Evolutionary conservation across 1,140 invertebrate species (phyloP), one percentile per base, ranked within the genome.

Genomic region (Cyphomyrmex costatus): DNA sequence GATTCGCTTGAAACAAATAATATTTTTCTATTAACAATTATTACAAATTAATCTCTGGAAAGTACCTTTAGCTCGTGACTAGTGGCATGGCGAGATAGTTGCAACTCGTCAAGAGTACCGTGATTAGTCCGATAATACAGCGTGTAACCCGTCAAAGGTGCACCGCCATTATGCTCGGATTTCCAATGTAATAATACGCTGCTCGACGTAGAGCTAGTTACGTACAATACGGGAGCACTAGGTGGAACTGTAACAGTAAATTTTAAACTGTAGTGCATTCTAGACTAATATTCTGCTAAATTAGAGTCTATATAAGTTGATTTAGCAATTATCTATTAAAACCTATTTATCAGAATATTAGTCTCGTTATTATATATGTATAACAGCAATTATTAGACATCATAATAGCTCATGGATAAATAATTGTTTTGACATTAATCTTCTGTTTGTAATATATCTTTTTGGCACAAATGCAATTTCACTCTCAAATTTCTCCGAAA

Each of bases 151-250:
- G 95, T 96, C 53, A 97, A 95, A 4, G 96, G 96, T 6, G 97
- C 96, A 68, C 96, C 97, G n/a, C 97, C 97, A 85, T 96, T 96
- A 82, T 96, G 96, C n/a, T 96, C 96, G 16, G 96, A 91, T 94
- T 97, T 97, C 97, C 97, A 97, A 88, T 97, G 96, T 66, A 97
- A 95, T 16, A 97, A 92, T 78, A 97, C 96, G 91, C 97, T 97
- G 83, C 96, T 96, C 24, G 96, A 97, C 0, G 97, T 97, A 3
- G 97, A 96, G 87, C 97, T 97, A 10, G 96, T 97, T 0, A 97
- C 96, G 88, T 97, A 97, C 0, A 97, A 93, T n/a, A 96, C 95
- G 0, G 97, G 97, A 2, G 97, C 96, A 46, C 95, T 95, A 0
- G 97, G 97, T 6, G 97, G 97, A 42, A 97, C 97, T 96, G 88